phyloP scores from a whole-genome alignment of 1,140 invertebrate species.

The Apocrypta bakeri region DNA sequence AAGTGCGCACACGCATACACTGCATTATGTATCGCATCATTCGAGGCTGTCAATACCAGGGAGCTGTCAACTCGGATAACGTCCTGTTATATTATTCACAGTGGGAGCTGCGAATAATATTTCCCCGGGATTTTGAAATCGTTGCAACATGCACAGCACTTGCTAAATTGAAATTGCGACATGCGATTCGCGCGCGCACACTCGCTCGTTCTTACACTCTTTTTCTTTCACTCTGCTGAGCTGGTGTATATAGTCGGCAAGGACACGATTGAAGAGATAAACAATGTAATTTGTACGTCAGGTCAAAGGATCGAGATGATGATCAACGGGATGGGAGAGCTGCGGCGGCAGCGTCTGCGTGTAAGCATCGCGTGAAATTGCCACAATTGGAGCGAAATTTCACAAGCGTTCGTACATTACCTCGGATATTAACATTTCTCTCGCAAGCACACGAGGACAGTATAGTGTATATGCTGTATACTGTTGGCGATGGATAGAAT shows the following conservation, averaged over 20 bases:
- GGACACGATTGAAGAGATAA: constrained; percentile 35
- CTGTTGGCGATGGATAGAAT: neutral
- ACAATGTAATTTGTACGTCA: constrained; percentile 46
- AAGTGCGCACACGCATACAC: constrained; percentile 53
- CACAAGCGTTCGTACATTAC: constrained; percentile 4
- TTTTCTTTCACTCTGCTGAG: too few species aligned
- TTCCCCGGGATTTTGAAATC: constrained; percentile 41
- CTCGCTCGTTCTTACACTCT: neutral
- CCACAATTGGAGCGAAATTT: constrained; percentile 48
- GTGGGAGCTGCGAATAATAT: neutral
- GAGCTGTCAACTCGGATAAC: constrained; percentile 33
- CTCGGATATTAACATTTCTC: neutral
- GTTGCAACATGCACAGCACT: neutral
- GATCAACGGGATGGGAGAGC: neutral
- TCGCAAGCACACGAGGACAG: too few species aligned
- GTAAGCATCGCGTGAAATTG: constrained; percentile 38
- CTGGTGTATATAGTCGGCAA: neutral
- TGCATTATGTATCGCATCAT: constrained; percentile 69
- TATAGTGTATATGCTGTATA: neutral
- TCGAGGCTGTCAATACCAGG: constrained; percentile 58
- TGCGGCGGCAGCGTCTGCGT: neutral
- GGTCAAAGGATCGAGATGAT: neutral
- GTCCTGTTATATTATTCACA: too few species aligned
- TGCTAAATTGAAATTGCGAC: constrained; percentile 34
- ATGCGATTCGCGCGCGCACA: neutral